These are phyloP conservation scores for Microtus pennsylvanicus DNA, from an alignment of 2,113 vertebrate species.

Conservation along the genomic window DNA sequence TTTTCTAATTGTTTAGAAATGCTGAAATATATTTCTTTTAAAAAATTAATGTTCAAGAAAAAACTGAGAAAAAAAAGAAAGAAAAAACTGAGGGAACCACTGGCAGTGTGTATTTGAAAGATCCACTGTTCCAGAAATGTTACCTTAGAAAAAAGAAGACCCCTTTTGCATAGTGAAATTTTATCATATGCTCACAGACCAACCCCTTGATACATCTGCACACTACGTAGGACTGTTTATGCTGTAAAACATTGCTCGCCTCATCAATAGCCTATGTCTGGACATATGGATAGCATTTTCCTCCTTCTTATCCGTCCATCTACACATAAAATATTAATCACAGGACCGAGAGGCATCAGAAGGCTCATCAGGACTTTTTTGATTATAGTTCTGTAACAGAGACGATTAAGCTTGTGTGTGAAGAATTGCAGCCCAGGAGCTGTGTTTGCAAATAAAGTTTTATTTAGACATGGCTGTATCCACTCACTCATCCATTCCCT, in stretches of 20 bases:
- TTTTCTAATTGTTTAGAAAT: slow-evolving; percentile 4
- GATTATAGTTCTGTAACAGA: background rate
- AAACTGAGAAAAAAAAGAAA: too few species aligned
- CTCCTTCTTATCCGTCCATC: background rate
- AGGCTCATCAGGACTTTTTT: background rate
- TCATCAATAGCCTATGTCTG: background rate
- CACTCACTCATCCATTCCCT: background rate
- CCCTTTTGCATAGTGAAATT: background rate
- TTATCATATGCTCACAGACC: background rate
- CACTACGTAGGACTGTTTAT: background rate
- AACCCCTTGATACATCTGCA: background rate
- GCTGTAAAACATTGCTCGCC: background rate
- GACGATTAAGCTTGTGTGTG: background rate
- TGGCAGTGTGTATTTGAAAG: background rate
- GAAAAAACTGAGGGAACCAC: background rate
- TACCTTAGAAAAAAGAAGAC: background rate
- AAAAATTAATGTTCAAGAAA: background rate
- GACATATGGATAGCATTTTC: too few species aligned
- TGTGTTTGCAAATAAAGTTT: slow-evolving; percentile 29
- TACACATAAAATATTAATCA: background rate
- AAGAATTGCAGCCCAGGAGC: background rate
- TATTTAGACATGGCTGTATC: background rate
- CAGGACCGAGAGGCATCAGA: background rate
- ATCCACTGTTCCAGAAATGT: background rate
- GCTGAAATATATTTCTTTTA: background rate